phyloP scores from a whole-genome alignment of 2,113 vertebrate genomes.

The Atrichornis clamosus region DNA sequence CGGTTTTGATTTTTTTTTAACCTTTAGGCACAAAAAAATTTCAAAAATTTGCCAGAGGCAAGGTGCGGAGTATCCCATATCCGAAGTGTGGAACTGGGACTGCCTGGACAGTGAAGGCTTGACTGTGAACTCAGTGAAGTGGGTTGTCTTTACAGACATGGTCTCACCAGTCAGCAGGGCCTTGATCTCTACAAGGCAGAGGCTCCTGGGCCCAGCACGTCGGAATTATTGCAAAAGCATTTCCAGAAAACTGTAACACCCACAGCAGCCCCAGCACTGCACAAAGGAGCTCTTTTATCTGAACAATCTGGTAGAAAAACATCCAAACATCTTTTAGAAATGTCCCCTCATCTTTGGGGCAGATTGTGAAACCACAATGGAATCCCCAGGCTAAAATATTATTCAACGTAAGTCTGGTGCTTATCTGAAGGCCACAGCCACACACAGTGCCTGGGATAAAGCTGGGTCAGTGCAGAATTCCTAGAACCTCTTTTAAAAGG shows the following conservation, averaged over 20 bases:
- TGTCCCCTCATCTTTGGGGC: neutral
- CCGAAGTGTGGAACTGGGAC: neutral
- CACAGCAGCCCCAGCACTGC: neutral
- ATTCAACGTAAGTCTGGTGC: neutral
- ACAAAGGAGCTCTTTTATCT: neutral
- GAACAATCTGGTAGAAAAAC: neutral
- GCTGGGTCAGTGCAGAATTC: neutral
- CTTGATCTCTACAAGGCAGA: neutral
- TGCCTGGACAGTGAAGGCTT: neutral
- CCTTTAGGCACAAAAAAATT: neutral
- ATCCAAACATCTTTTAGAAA: neutral
- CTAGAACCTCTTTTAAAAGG: neutral
- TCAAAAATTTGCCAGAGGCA: neutral
- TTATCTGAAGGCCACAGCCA: neutral
- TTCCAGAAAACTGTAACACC: neutral
- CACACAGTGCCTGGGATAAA: neutral
- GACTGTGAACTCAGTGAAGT: neutral
- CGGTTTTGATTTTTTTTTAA: neutral
- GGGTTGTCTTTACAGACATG: neutral
- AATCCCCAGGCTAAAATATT: neutral
- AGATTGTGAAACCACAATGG: neutral
- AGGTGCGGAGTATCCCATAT: neutral
- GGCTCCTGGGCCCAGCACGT: neutral
- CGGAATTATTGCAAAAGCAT: neutral
- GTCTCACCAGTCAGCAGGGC: neutral